Percentiles rank a stretch among this genome's conserved stretches.
Evolutionary conservation across 2,888 invertebrate genomes (phyloP).

Genomic region (Cremastinae sp.): DNA sequence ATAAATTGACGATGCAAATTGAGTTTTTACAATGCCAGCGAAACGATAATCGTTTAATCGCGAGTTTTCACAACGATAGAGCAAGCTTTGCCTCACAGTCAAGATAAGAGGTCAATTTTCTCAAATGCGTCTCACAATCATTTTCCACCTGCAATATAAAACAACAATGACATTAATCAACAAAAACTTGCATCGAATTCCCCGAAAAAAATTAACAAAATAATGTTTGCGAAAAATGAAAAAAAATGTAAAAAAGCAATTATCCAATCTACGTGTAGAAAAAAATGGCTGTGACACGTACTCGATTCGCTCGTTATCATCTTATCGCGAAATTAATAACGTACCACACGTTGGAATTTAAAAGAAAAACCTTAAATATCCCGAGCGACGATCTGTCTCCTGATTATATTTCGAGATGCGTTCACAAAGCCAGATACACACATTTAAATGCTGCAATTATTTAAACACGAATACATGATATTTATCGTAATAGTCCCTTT

Average conservation of each 20-base stretch:
- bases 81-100: constrained; percentile 18
- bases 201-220: constrained; percentile 3
- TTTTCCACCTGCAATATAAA: background rate
- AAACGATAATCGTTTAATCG: constrained; percentile 38
- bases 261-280: too few species aligned
- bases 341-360: constrained; percentile 29
- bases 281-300: background rate
- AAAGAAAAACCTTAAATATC: constrained; percentile 35
- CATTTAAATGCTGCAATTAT: constrained; percentile 39
- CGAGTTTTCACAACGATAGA: constrained; percentile 8
- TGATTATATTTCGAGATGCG: constrained; percentile 32
- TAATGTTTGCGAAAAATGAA: background rate
- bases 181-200: too few species aligned
- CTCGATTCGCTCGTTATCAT: constrained; percentile 20
- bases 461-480: constrained; percentile 45
- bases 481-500: constrained; percentile 49
- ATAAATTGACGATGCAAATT: constrained; percentile 37
- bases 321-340: constrained; percentile 39
- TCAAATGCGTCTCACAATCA: background rate
- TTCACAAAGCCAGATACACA: constrained; percentile 36
- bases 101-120: constrained; percentile 38
- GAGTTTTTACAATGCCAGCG: constrained; percentile 42
- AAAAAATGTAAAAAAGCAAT: background rate
- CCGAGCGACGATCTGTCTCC: constrained; percentile 36
- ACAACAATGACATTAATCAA: too few species aligned